Conservation (phyloP, 2,113 vertebrate genomes). For the Charina bottae region DNA sequence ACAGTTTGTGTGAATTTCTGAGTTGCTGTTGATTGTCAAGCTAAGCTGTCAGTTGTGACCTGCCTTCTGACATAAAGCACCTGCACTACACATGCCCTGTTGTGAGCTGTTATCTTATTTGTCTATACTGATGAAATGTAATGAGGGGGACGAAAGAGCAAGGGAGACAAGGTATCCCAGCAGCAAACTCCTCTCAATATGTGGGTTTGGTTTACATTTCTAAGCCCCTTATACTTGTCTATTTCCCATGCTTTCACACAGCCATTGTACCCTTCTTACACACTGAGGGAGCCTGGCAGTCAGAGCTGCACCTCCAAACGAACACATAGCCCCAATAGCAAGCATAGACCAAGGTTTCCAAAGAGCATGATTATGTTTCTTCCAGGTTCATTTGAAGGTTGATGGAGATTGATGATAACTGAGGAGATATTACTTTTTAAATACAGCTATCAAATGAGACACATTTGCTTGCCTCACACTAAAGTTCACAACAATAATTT, state of each 20-base stretch:
- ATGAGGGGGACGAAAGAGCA: background rate
- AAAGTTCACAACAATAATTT: background rate
- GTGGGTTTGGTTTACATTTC: background rate
- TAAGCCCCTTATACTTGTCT: background rate
- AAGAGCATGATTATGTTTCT: background rate
- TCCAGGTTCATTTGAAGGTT: background rate
- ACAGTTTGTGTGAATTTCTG: slow-evolving; percentile 16
- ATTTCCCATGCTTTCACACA: background rate
- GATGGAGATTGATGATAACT: background rate
- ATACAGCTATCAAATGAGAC: background rate
- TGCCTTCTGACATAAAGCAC: slow-evolving; percentile 17
- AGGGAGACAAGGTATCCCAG: background rate
- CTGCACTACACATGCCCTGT: rapidly evolving
- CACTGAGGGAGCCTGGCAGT: background rate
- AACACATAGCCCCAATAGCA: background rate
- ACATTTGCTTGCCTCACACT: background rate
- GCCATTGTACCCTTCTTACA: background rate
- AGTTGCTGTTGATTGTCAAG: slow-evolving; percentile 14
- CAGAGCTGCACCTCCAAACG: background rate
- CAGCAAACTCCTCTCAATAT: background rate
- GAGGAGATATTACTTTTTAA: background rate
- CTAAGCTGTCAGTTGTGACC: slow-evolving; percentile 6
- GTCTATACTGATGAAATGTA: background rate
- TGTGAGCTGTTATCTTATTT: background rate
- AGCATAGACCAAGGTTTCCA: background rate